These are phyloP conservation scores for Bembecia ichneumoniformis DNA, from an alignment of 2,888 invertebrate genomes.

Conservation along the genomic window DNA sequence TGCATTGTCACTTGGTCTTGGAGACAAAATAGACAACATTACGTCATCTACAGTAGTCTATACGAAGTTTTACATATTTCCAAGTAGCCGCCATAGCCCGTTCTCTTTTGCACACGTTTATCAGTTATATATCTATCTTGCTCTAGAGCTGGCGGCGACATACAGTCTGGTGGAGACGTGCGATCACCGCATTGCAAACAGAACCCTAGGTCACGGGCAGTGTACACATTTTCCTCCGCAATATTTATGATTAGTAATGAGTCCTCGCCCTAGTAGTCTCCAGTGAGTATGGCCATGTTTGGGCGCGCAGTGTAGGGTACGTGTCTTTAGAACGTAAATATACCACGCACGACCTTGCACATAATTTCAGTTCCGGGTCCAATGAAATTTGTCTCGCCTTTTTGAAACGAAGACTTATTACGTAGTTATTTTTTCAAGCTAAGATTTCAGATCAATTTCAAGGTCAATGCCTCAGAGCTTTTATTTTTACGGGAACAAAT, in stretches of 20 bases:
- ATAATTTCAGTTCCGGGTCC: conserved; percentile 19
- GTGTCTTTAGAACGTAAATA: conserved; percentile 14
- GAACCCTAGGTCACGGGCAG: conserved; percentile 61
- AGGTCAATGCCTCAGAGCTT: conserved; percentile 24
- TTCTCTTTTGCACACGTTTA: conserved; percentile 39
- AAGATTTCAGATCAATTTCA: conserved; percentile 11
- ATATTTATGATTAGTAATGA: conserved; percentile 20
- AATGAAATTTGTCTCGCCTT: conserved; percentile 12
- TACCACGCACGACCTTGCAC: conserved; percentile 14
- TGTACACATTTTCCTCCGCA: conserved; percentile 54
- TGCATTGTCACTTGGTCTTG: neutral
- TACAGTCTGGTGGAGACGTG: conserved; percentile 63
- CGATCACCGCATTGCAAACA: conserved; percentile 52
- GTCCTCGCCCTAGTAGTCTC: conserved; percentile 25
- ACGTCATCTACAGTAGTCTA: conserved; percentile 41
- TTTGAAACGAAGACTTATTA: neutral
- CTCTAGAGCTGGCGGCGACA: conserved; percentile 61
- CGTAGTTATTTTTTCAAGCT: neutral
- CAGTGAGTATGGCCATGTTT: conserved; percentile 20
- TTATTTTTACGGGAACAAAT: conserved; percentile 18
- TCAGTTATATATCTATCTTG: conserved; percentile 39
- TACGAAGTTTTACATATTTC: conserved; percentile 47
- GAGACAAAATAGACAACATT: conserved; percentile 17
- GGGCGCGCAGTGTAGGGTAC: conserved; percentile 27
- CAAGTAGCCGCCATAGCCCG: conserved; percentile 31